Evolutionary conservation across 35 echinoderm and acorn worm species (phyloP).

Genomic region (Apostichopus californicus): DNA sequence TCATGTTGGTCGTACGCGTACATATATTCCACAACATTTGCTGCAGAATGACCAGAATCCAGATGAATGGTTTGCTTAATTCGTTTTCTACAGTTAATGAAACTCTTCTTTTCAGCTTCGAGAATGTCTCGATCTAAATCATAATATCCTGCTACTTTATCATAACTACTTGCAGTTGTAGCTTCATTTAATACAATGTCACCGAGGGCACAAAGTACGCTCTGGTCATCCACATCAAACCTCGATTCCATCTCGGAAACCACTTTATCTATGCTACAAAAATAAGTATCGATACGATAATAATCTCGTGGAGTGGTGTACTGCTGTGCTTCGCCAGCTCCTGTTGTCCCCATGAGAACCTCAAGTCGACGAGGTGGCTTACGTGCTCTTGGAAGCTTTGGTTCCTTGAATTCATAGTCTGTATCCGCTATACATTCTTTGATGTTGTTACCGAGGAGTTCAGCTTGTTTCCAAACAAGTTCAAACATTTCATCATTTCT

Average conservation of each 20-base stretch:
- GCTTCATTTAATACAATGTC: constrained; percentile 32
- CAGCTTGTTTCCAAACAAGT: constrained; percentile 58
- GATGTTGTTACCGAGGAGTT: constrained; percentile 26
- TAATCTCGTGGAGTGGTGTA: constrained; percentile 18
- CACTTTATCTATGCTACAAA: constrained; percentile 34
- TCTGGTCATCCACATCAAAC: constrained; percentile 36
- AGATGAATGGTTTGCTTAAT: neutral
- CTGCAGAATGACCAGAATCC: neutral
- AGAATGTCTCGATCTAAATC: constrained; percentile 45
- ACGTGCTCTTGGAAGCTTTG: constrained; percentile 51
- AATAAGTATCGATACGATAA: constrained; percentile 25
- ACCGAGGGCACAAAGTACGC: neutral
- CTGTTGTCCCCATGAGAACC: neutral
- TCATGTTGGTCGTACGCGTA: constrained; percentile 16
- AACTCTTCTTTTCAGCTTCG: constrained; percentile 38
- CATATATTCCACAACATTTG: constrained; percentile 28
- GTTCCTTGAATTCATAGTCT: constrained; percentile 47
- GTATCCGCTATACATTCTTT: neutral
- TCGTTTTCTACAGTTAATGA: constrained; percentile 36
- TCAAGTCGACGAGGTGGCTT: neutral
- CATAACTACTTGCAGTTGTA: constrained; percentile 43
- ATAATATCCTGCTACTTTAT: constrained; percentile 37
- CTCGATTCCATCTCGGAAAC: constrained; percentile 23
- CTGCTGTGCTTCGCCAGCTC: constrained; percentile 4
- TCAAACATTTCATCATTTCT: constrained; percentile 52